Evolutionary conservation across 2,888 invertebrate species (phyloP), one percentile per base, ranked within the genome.

Genomic region (Eumerus sabulonum): DNA sequence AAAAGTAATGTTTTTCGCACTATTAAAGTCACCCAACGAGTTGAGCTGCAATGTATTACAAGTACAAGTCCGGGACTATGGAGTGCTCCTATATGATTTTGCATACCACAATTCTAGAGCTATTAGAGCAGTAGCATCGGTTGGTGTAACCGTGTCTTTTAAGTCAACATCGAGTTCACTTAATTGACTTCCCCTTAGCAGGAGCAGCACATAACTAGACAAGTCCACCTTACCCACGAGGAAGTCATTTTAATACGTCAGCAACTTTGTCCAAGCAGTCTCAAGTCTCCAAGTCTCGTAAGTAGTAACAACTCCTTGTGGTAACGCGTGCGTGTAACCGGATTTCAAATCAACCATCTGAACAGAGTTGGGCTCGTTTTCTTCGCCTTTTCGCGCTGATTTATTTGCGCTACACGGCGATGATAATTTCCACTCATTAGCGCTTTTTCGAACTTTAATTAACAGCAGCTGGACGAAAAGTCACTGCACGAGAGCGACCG

Each of bases 371-470:
- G 12, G 27, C 27, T 27, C 27, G 3, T 27, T 27, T 27, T 27
- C 27, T 27, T 27, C 27, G 27, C 27, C 27, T 44, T 67, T 53
- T 66, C 45, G 36, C 74, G 74, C 73, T 79, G 79, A 79, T 79
- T 79, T 79, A 79, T 79, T 74, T 79, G 42, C 67, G 50, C 74
- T 68, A 17, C 68, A 74, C 54, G 59, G 74, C 63, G 68, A 68
- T 68, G 79, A 79, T 79, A 79, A 79, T 79, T 79, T 79, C 36
- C 79, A 79, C 79, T 79, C 79, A 79, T 79, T 79, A 79, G 79
- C 73, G 79, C 68, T 70, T 74, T 79, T 79, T 70, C 63, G 54
- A 70, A 64, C 68, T 70, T 79, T 79, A 79, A 79, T 79, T 79
- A 79, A 79, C 79, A 59, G 72, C 79, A 70, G 74, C 74, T 74